Conservation (phyloP, 2,113 vertebrate species). For the Balaeniceps rex region DNA sequence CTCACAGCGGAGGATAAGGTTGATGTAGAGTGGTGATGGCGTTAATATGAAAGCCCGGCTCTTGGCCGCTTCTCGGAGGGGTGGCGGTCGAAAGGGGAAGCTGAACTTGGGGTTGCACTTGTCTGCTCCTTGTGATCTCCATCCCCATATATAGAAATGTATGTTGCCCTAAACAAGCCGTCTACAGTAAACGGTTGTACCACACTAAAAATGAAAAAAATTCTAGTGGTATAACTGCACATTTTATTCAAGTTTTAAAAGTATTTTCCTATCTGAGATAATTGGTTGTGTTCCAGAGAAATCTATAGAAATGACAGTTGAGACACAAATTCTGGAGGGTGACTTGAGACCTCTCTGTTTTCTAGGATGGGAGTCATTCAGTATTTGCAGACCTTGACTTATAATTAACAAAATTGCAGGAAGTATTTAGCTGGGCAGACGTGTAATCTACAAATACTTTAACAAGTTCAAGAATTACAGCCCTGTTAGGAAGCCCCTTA, state of each 20-base stretch:
- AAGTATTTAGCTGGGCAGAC: background rate
- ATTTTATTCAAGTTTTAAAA: background rate
- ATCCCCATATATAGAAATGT: background rate
- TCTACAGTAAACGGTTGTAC: background rate
- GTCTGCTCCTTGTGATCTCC: background rate
- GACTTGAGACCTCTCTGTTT: background rate
- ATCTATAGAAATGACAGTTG: background rate
- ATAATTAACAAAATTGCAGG: slow-evolving; percentile 31
- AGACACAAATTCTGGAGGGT: background rate
- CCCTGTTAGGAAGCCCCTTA: background rate
- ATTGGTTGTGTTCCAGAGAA: background rate
- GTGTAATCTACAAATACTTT: background rate
- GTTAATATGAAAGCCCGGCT: background rate
- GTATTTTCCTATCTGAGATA: background rate
- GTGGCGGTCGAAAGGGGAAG: background rate
- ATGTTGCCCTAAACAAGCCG: background rate
- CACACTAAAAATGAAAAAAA: too few species aligned
- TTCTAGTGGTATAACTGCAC: background rate
- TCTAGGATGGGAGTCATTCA: background rate
- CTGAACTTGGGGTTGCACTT: background rate
- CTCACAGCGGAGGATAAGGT: background rate
- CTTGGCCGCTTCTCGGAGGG: background rate
- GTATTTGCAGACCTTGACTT: background rate
- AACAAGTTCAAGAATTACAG: background rate
- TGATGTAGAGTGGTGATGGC: background rate